Base-by-base conservation (phyloP, 2,888 invertebrate species). In the Lithosia quadra region DNA sequence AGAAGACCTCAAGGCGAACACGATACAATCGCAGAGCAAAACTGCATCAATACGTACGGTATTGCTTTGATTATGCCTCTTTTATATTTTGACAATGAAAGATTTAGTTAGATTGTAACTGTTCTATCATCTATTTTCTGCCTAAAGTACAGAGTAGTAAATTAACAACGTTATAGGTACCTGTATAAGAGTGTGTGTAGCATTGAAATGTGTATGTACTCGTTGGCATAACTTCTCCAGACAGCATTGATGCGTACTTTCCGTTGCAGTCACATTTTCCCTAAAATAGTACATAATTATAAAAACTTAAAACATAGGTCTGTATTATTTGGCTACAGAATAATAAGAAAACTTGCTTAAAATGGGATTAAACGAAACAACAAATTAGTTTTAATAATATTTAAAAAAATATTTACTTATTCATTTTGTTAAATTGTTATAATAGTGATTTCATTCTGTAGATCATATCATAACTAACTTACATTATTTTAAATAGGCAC, bases 241-340 rank as follows among this genome's bases (percentile, higher is more conserved):
- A 34, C 15, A 56, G 61, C 33, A 70, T 36, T 3, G 39, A 43
- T 18, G 49, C 43, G 21, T 55, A 64, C 60, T 61, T 63, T n/a
- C 58, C 36, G 7, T 21, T 62, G 36, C 66, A 70, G 36, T 77
- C 76, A 24, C 68, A 56, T 24, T 57, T 49, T 18, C 68, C 73
- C 80, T 79, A 65, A 73, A 79, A 77, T 1, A 49, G 10, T 24
- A 22, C 15, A 59, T 21, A 28, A 43, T 10, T 18, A 55, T 18
- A 9, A 61, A 43, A 43, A 49, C 7, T 3, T 18, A 43, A 15
- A 22, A 18, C 18, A 34, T 36, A 34, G 7, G 13, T 58, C 2
- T 15, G n/a, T 33, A 1, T 43, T 11, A 43, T 18, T 4, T 15
- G 43, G 8, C 1, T 43, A 43, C 5, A 28, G 28, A 28, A 5